Base-by-base conservation (phyloP, 2,888 invertebrate genomes). In the Agrochola lota region DNA sequence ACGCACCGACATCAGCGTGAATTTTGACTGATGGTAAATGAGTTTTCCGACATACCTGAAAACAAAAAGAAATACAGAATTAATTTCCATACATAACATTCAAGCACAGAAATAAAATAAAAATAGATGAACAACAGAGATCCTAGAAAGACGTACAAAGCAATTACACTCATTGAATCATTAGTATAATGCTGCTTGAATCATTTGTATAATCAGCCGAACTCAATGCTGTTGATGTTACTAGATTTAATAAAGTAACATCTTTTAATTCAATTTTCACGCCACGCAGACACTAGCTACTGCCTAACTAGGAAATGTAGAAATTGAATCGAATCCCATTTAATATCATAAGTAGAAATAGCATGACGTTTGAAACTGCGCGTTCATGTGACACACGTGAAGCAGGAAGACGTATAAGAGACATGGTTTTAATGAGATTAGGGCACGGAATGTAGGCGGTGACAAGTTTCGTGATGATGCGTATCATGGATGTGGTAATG, bases 331-430 rank as follows among this genome's bases (percentile, higher is more conserved):
- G 64, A 78, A 88, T 74, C 60, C 60, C 17, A 71, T 73, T 59
- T 71, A 77, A 86, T 75, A 77, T 71, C 52, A 57, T 71, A 88
- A 68, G 59, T 69, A 67, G 66, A 75, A 83, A 82, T 64, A 76
- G 57, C 68, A 71, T 59, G 72, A 75, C 74, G 81, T 70, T 78
- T 66, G 40, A 74, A 64, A 71, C 68, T 46, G 62, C 40, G 64
- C 69, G 74, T 67, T 68, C 30, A 43, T 62, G 74, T 57, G 52
- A 26, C 74, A 85, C 88, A 87, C 88, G 89, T 91, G 88, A 87
- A 89, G 86, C 83, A 84, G 81, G 93, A 92, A 91, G 90, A 81
- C 92, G 3, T 89, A 92, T 80, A 91, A 91, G 71, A 75, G 80
- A 85, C 81, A 80, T 69, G 79, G 83, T 80, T 85, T 85, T 91